phyloP scores from a whole-genome alignment of 2,797 vertebrate species.

The Melopsittacus undulatus region DNA sequence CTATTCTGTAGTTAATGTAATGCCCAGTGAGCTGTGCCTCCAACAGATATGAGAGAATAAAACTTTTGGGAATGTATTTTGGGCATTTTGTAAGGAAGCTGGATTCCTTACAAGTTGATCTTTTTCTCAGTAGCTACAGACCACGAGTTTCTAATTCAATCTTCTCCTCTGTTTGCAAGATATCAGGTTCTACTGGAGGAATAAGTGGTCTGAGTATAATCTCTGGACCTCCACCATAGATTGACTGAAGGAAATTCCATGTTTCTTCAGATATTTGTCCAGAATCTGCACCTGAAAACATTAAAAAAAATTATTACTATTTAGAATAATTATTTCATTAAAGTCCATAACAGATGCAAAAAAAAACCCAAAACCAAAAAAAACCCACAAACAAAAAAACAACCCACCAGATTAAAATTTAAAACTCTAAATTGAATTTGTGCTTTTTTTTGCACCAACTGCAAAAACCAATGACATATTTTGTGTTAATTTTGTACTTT shows the following conservation, averaged over 20 bases:
- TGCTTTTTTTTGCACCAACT: not conserved
- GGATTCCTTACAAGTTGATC: constrained; percentile 62
- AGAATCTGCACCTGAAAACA: constrained; percentile 90
- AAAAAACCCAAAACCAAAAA: not conserved
- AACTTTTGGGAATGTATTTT: constrained; percentile 81
- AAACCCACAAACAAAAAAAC: not conserved
- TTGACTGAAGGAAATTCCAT: constrained; percentile 95
- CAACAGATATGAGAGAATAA: constrained; percentile 56
- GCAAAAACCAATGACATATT: not conserved
- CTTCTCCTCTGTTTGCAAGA: constrained; percentile 91
- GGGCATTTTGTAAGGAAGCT: constrained; percentile 78
- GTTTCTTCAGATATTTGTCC: constrained; percentile 99
- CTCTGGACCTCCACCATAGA: constrained; percentile 94
- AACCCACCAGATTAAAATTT: not conserved
- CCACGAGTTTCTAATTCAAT: constrained; percentile 95
- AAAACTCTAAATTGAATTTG: not conserved
- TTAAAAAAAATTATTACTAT: not conserved
- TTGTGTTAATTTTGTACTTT: not conserved
- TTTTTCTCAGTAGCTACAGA: constrained; percentile 76
- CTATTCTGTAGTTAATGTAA: constrained; percentile 68
- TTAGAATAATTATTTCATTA: not conserved
- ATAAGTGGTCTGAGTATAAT: constrained; percentile 90
- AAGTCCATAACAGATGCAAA: not conserved
- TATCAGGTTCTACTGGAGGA: constrained; percentile 84
- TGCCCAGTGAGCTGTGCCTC: constrained; percentile 69